These are phyloP conservation scores for Campoplex nolae DNA, from an alignment of 2,888 invertebrate genomes.

Conservation along the genomic window DNA sequence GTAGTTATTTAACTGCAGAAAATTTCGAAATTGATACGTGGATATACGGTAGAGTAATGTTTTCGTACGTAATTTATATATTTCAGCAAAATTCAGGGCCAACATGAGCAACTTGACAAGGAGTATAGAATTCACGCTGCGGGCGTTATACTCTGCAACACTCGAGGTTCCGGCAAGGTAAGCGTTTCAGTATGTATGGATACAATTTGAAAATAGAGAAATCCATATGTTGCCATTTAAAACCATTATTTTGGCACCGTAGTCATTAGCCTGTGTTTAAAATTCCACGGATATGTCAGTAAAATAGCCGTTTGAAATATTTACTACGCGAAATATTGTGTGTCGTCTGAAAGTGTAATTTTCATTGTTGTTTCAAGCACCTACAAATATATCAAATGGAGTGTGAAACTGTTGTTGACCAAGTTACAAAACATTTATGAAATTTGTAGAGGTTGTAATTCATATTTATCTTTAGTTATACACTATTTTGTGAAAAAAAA, in stretches of 20 bases:
- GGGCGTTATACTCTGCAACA: slow-evolving; percentile 88
- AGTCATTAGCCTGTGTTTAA: not conserved
- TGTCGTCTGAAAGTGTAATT: not conserved
- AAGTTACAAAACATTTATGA: not conserved
- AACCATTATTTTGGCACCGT: slow-evolving; percentile 10
- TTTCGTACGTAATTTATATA: slow-evolving; percentile 29
- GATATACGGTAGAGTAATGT: not conserved
- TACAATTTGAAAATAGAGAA: slow-evolving; percentile 5
- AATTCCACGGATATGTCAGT: not conserved
- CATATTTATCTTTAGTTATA: not conserved
- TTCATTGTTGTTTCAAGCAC: not conserved
- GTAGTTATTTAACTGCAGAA: not conserved
- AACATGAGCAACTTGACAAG: slow-evolving; percentile 89
- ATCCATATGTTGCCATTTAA: not conserved
- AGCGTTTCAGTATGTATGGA: slow-evolving; percentile 71
- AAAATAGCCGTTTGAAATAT: not conserved
- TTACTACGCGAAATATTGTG: not conserved
- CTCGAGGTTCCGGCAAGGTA: slow-evolving; percentile 88
- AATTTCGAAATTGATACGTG: not conserved
- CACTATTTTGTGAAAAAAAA: not conserved
- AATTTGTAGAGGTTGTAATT: not conserved
- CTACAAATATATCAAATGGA: no score
- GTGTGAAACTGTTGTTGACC: no score
- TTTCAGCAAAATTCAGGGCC: slow-evolving; percentile 89
- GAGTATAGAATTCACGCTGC: slow-evolving; percentile 89